Evolutionary conservation across 1,140 invertebrate genomes (phyloP), one percentile per base, ranked within the genome.

Genomic region (Geopemphigus sp.): DNA sequence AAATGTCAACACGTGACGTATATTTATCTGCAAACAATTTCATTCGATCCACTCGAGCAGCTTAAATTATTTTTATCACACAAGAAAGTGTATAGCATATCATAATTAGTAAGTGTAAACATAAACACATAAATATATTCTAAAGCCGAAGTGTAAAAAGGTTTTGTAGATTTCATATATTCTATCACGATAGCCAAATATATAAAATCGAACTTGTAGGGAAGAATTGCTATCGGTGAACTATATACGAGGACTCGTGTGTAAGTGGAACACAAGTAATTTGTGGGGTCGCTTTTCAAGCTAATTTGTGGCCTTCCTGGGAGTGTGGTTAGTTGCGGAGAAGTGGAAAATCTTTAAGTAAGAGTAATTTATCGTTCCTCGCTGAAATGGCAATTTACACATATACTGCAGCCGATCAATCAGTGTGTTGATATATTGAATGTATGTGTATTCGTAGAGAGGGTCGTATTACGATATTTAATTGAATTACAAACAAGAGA

Each of bases 331-430:
- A 26, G 72, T 76, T 76, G 19, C 2, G 39, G 54, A 59, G 53
- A 22, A 50, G 57, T 47, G 10, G 22, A 45, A 78, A 78, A 78
- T 78, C 74, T 63, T 76, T 63, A 63, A 63, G 74, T 78, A 78
- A 50, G 39, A 19, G 74, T 78, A 78, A 78, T 78, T 61, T 61
- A 78, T 78, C 74, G 74, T 78, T 39, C 61, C 61, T 50, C 57
- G 5, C 17, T 15, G 74, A 63, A 78, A 63, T 78, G 45, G 74
- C 57, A 63, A 63, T 78, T 78, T 78, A 78, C 74, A 78, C 74
- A 50, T 61, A 50, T 78, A 63, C 57, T 57, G 54, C 39, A 26
- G 29, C 22, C 56, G 39, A 78, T 78, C 74, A 78, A 78, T 78
- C 74, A 78, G 57, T 61, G 73, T 61, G 73, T 61, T 78, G 74